Conservation (phyloP, 2,888 invertebrate genomes). For the Tuta absoluta region DNA sequence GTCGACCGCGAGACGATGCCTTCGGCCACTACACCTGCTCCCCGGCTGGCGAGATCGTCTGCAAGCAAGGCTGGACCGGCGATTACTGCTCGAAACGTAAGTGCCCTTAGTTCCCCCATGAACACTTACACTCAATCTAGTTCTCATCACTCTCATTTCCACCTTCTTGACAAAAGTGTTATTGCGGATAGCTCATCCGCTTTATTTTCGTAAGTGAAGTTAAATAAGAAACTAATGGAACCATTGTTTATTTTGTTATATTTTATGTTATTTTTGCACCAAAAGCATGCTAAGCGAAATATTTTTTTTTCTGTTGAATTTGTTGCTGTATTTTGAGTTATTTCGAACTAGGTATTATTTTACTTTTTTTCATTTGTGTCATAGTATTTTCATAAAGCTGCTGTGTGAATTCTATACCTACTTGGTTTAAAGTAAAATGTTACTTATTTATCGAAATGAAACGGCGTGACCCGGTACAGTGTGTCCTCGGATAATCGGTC, state of each 20-base stretch:
- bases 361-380: neutral
- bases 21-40: conserved; percentile 98
- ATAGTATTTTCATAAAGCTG: conserved; percentile 1
- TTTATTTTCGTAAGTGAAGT: neutral
- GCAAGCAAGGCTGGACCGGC: conserved; percentile 95
- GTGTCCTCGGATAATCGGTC: conserved; percentile 47
- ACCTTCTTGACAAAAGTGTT: neutral
- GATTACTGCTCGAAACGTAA: conserved; percentile 97
- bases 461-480: conserved; percentile 23
- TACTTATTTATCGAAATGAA: conserved; percentile 8
- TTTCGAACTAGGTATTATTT: too few relatives aligned
- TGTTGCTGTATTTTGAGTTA: neutral
- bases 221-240: neutral
- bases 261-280: neutral
- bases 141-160: neutral
- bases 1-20: conserved; percentile 93
- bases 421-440: conserved; percentile 17
- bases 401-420: conserved; percentile 22
- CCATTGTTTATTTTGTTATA: neutral
- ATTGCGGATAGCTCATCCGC: neutral
- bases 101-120: conserved; percentile 61
- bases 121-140: too few relatives aligned
- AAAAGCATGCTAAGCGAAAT: conserved; percentile 15
- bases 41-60: conserved; percentile 91
- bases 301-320: neutral